Evolutionary conservation across 1,140 invertebrate genomes (phyloP).

Genomic region (Bicyclus anynana): DNA sequence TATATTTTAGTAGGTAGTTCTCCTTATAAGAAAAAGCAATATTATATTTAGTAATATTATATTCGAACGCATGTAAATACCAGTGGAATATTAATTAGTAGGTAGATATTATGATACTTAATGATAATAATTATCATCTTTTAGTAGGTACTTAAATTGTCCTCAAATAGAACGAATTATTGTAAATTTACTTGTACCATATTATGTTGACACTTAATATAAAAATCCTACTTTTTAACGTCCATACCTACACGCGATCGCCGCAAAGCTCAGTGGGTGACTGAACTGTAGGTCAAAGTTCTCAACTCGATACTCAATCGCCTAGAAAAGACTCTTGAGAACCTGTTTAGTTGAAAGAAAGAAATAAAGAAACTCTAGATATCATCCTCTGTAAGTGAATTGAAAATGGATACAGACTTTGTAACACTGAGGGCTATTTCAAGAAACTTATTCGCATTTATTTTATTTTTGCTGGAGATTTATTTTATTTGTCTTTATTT

Average conservation of each 20-base stretch:
- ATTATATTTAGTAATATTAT: too few species aligned
- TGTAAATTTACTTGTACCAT: too few species aligned
- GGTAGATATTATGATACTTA: too few species aligned
- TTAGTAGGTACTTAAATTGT: too few species aligned
- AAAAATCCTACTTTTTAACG: too few species aligned
- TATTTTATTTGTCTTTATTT: neutral
- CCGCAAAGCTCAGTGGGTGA: conserved; percentile 19
- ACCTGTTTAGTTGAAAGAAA: conserved; percentile 18
- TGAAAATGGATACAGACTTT: conserved; percentile 2
- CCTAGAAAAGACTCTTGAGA: conserved; percentile 20
- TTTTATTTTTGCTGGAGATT: neutral
- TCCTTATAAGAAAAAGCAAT: too few species aligned
- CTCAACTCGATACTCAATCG: conserved; percentile 27
- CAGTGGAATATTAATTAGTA: too few species aligned
- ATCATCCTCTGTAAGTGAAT: conserved; percentile 7
- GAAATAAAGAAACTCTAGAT: conserved; percentile 3
- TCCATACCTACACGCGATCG: neutral
- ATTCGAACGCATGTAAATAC: too few species aligned
- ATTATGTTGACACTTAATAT: too few species aligned
- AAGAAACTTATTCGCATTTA: neutral
- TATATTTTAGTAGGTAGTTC: too few species aligned
- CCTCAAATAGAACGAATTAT: too few species aligned
- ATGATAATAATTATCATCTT: too few species aligned
- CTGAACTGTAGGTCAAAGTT: conserved; percentile 29
- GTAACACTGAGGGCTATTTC: neutral